Evolutionary conservation across 2,797 vertebrate species (phyloP).

Genomic region (Macropus fuliginosus): DNA sequence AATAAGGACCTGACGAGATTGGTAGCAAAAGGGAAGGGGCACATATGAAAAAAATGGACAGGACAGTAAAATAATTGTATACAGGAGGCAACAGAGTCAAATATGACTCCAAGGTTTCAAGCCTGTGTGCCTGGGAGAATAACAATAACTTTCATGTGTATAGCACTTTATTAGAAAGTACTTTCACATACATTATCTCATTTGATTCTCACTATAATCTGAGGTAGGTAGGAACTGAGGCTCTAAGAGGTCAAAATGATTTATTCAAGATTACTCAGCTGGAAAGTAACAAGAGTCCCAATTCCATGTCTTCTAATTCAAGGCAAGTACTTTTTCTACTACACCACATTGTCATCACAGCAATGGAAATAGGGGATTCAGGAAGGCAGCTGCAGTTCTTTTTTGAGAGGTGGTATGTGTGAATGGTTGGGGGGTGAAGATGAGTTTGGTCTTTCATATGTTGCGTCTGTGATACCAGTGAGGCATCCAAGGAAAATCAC

Average conservation of each 20-base stretch:
- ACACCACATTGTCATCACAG: not conserved
- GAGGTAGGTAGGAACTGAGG: not conserved
- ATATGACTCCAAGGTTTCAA: not conserved
- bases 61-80: not conserved
- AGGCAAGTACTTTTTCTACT: not conserved
- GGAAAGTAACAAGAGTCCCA: not conserved
- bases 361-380: not conserved
- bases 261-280: not conserved
- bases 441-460: not conserved
- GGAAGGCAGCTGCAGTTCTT: not conserved
- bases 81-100: not conserved
- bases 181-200: not conserved
- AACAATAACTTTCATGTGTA: not conserved
- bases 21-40: not conserved
- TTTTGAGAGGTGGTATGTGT: not conserved
- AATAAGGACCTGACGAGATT: not conserved
- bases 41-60: not conserved
- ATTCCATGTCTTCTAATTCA: not conserved
- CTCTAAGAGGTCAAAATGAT: not conserved
- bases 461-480: not conserved
- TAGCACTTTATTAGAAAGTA: not conserved
- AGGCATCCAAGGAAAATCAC: not conserved
- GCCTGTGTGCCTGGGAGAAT: not conserved
- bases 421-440: not conserved
- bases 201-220: not conserved